These are phyloP conservation scores for Andricus quercusramuli DNA, from an alignment of 2,888 invertebrate genomes.

Conservation along the genomic window DNA sequence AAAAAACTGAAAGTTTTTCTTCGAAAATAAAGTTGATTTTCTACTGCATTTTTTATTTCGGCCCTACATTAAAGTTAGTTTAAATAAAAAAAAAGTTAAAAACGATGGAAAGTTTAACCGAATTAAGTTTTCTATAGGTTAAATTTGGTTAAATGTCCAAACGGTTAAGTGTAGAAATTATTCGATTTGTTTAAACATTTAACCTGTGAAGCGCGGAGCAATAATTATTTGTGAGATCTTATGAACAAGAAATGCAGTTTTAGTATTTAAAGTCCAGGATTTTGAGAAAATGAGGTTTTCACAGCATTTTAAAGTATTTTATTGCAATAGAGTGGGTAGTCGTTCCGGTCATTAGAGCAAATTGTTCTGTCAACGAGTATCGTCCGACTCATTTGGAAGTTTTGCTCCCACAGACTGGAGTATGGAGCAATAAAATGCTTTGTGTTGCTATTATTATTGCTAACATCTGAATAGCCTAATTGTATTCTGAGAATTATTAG, in stretches of 20 bases:
- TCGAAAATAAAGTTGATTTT: no score
- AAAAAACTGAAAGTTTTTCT: no score
- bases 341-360: constrained; percentile 58
- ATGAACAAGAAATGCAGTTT: neutral
- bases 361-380: constrained; percentile 48
- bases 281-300: neutral
- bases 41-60: no score
- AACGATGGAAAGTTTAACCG: no score
- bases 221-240: neutral
- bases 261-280: neutral
- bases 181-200: no score
- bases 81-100: no score
- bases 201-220: no score
- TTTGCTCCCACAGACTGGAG: neutral
- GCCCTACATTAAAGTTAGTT: no score
- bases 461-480: neutral
- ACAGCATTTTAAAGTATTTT: neutral
- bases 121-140: no score
- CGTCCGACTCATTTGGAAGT: constrained; percentile 47
- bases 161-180: no score
- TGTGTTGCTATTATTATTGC: constrained; percentile 1
- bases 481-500: neutral
- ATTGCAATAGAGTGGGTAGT: constrained; percentile 32
- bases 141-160: no score
- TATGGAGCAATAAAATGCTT: neutral